These are phyloP conservation scores for Notodonta ziczac DNA, from an alignment of 2,888 invertebrate genomes.

Conservation along the genomic window DNA sequence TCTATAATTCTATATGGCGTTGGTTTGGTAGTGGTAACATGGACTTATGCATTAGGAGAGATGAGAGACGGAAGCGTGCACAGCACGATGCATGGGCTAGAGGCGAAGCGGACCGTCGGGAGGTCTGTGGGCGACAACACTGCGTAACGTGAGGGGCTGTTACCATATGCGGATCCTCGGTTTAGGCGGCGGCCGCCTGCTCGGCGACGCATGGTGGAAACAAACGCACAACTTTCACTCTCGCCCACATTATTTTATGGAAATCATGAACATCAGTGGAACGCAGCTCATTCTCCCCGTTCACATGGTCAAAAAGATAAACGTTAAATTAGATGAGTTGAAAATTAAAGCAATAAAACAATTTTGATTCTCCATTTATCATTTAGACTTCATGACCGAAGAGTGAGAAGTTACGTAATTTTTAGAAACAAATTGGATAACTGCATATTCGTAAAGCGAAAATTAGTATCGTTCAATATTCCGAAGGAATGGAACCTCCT, in stretches of 20 bases:
- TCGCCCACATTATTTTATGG: conserved; percentile 49
- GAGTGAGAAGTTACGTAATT: conserved; percentile 20
- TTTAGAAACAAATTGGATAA: conserved; percentile 12
- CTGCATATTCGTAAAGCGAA: conserved; percentile 10
- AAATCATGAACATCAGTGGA: conserved; percentile 23
- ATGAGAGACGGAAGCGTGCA: conserved; percentile 74
- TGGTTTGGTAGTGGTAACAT: conserved; percentile 37
- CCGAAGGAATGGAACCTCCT: neutral
- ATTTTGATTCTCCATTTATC: conserved; percentile 7
- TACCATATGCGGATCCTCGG: conserved; percentile 97
- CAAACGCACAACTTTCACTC: conserved; percentile 68
- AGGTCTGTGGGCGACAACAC: conserved; percentile 72
- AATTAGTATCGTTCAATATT: conserved; percentile 5
- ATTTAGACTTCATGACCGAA: conserved; percentile 37
- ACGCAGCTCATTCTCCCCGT: conserved; percentile 25
- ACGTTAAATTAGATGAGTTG: neutral
- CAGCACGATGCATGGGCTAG: conserved; percentile 75
- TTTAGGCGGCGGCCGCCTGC: conserved; percentile 93
- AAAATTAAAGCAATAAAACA: neutral
- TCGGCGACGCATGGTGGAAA: conserved; percentile 83
- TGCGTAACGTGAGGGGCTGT: conserved; percentile 70
- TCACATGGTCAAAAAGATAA: conserved; percentile 28
- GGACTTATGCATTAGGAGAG: conserved; percentile 42
- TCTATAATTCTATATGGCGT: conserved; percentile 30
- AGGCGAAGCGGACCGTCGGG: conserved; percentile 73